Evolutionary conservation across 1,140 invertebrate species (phyloP).

Genomic region (Diabrotica virgifera): DNA sequence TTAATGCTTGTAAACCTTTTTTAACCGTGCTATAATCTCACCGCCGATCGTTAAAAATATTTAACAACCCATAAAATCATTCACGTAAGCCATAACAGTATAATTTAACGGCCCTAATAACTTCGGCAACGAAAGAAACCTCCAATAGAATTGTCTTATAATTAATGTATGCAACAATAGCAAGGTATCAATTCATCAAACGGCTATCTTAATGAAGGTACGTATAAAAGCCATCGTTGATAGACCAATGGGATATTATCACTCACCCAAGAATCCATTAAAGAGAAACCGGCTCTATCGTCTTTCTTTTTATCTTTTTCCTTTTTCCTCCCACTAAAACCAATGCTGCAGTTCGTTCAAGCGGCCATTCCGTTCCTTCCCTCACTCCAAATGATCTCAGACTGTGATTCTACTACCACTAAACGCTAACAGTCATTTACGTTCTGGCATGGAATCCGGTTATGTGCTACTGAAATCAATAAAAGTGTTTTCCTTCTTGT

Average conservation of each 20-base stretch:
- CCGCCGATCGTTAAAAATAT: neutral
- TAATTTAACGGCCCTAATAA: neutral
- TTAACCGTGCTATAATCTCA: neutral
- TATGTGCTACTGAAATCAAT: slow-evolving; percentile 65
- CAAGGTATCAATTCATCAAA: neutral
- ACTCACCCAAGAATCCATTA: slow-evolving; percentile 9
- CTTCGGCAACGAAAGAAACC: neutral
- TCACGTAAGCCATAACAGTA: neutral
- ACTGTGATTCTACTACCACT: neutral
- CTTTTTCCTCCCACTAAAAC: slow-evolving; percentile 10
- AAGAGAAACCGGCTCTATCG: slow-evolving; percentile 7
- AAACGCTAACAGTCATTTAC: slow-evolving; percentile 23
- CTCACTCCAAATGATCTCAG: neutral
- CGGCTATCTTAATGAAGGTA: slow-evolving; percentile 8
- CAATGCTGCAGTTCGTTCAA: slow-evolving; percentile 7
- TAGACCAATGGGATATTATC: slow-evolving; percentile 8
- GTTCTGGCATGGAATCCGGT: slow-evolving; percentile 46
- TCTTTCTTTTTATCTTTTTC: slow-evolving; percentile 9
- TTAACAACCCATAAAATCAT: neutral
- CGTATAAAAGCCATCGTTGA: neutral
- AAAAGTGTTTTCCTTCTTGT: slow-evolving; percentile 53
- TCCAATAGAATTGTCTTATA: neutral
- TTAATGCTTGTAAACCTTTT: neutral
- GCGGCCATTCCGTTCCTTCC: slow-evolving; percentile 9
- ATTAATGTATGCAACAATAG: neutral